These are phyloP conservation scores for Lacanobia wlatinum DNA, from an alignment of 2,888 invertebrate genomes.

Conservation along the genomic window DNA sequence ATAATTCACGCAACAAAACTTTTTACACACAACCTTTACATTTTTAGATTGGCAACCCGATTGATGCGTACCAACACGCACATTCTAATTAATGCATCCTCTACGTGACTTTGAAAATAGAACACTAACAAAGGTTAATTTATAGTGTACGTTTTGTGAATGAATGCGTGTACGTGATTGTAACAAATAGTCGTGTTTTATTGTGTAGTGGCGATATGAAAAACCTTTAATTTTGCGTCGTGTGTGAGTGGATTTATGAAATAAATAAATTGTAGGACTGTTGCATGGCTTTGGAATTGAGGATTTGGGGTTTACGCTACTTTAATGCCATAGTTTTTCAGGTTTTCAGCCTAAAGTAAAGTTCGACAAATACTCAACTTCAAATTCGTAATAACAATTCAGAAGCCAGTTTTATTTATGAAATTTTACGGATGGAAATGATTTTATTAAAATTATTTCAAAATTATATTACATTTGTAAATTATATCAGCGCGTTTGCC, in stretches of 20 bases:
- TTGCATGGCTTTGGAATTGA: not conserved
- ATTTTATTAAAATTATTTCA: too few relatives aligned
- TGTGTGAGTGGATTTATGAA: constrained; percentile 67
- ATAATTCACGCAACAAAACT: constrained; percentile 17
- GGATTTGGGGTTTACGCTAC: not conserved
- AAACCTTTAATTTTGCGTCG: constrained; percentile 70
- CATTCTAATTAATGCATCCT: constrained; percentile 68
- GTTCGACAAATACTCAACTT: too few relatives aligned
- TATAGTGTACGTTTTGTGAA: constrained; percentile 78
- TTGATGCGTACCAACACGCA: constrained; percentile 65
- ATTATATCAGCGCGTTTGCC: too few relatives aligned
- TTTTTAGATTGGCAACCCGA: constrained; percentile 64
- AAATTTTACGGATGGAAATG: too few relatives aligned
- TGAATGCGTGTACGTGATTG: constrained; percentile 82
- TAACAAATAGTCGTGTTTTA: constrained; percentile 79
- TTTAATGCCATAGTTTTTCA: too few relatives aligned
- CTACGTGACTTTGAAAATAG: constrained; percentile 84
- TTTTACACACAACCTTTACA: constrained; percentile 39
- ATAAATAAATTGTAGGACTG: constrained; percentile 17
- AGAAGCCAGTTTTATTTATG: too few relatives aligned
- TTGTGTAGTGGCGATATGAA: constrained; percentile 74
- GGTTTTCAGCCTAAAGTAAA: too few relatives aligned
- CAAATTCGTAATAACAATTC: too few relatives aligned
- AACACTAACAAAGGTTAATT: constrained; percentile 75
- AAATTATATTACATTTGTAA: too few relatives aligned